phyloP scores from a whole-genome alignment of 2,888 invertebrate species.

The Koerneria pararmatus region DNA sequence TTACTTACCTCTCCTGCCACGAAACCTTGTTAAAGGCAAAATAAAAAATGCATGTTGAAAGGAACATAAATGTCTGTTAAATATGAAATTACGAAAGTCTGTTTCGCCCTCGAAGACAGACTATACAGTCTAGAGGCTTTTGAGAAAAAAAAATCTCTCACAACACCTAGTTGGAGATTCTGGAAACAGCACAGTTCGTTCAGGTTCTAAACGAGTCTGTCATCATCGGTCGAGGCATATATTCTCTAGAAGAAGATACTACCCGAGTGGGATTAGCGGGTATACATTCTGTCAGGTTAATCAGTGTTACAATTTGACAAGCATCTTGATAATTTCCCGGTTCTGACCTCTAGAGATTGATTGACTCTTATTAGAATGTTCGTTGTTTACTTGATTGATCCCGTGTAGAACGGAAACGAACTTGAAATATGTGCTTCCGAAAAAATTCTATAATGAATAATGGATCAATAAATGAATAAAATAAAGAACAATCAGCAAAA shows the following conservation, averaged over 20 bases:
- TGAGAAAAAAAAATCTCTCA: too few species aligned
- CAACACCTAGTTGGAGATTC: too few species aligned
- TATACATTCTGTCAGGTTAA: conserved; percentile 32
- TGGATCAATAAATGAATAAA: too few species aligned
- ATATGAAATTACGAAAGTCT: too few species aligned
- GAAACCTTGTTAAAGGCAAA: neutral
- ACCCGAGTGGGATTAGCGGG: conserved; percentile 56
- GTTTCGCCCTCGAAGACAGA: too few species aligned
- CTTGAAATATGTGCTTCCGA: neutral
- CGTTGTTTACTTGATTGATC: neutral
- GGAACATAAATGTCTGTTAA: too few species aligned
- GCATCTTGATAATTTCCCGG: neutral
- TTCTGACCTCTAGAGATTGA: too few species aligned
- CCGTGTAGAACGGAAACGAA: neutral
- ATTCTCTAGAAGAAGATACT: conserved; percentile 52
- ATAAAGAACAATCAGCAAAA: too few species aligned
- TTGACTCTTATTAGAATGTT: neutral
- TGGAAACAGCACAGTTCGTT: neutral
- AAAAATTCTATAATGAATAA: neutral
- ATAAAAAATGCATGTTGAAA: neutral
- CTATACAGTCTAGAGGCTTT: too few species aligned
- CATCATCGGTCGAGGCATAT: conserved; percentile 59
- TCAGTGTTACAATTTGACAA: neutral
- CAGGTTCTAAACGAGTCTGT: conserved; percentile 42
- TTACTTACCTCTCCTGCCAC: neutral